Conservation (phyloP, 2,113 vertebrate genomes). For the Nipponia nippon region DNA sequence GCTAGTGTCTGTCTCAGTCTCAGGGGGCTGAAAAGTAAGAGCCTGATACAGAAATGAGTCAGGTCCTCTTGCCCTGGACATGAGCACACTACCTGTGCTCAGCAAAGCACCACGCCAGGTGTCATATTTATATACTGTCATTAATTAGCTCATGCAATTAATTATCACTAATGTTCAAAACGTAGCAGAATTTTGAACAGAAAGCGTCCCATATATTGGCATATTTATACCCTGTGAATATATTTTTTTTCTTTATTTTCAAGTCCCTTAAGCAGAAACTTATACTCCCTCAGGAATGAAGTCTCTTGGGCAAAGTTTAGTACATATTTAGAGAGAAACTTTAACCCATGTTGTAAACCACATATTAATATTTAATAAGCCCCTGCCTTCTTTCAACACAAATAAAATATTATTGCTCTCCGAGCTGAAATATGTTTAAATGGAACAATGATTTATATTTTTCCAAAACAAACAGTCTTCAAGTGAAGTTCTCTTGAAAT, state of each 20-base stretch:
- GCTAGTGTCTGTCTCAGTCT: neutral
- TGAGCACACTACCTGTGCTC: neutral
- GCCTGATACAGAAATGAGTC: neutral
- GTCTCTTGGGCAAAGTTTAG: neutral
- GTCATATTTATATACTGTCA: neutral
- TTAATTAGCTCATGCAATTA: neutral
- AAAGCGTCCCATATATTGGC: neutral
- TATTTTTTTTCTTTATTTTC: neutral
- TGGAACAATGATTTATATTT: conserved; percentile 20
- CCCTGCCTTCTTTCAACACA: neutral
- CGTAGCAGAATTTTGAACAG: neutral
- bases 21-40: neutral
- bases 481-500: neutral
- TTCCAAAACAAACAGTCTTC: conserved; percentile 38
- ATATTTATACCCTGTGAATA: neutral
- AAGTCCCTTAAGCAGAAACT: neutral
- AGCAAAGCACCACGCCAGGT: neutral
- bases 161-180: neutral
- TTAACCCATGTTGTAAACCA: neutral
- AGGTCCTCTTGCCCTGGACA: neutral
- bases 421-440: neutral
- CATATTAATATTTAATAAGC: neutral
- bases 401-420: neutral
- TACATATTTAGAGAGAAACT: neutral
- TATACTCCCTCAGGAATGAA: neutral